Evolutionary conservation across 2,797 vertebrate genomes (phyloP).

Genomic region (Lagorchestes hirsutus): DNA sequence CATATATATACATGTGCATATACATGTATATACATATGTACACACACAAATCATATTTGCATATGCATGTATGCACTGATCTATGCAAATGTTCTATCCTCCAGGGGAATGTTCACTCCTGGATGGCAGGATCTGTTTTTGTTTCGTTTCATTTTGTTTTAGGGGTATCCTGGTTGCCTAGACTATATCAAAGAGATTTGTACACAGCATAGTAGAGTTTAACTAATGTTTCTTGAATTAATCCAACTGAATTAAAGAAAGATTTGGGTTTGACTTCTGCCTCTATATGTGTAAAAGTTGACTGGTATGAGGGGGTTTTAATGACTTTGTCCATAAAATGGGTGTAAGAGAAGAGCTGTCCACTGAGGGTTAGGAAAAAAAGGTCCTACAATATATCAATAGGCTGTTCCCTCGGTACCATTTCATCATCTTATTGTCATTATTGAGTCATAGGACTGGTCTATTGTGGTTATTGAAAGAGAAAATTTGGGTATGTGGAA

Average conservation of each 20-base stretch:
- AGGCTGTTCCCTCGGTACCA: background rate
- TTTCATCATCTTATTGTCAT: background rate
- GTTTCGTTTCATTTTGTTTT: background rate
- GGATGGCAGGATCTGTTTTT: background rate
- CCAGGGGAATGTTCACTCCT: background rate
- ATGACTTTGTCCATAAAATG: constrained; percentile 32
- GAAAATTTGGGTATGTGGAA: background rate
- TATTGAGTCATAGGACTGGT: background rate
- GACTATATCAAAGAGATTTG: background rate
- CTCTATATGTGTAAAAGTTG: constrained; percentile 2
- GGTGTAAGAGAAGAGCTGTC: background rate
- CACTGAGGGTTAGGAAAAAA: background rate
- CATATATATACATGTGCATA: fast-evolving
- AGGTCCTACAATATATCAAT: background rate
- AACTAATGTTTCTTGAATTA: background rate
- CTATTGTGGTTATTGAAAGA: background rate
- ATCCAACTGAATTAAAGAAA: background rate
- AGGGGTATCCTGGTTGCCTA: background rate
- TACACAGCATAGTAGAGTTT: background rate
- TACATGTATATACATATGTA: background rate
- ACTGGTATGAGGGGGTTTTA: background rate
- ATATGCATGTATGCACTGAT: background rate
- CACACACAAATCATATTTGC: background rate
- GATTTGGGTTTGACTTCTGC: background rate
- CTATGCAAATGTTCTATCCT: background rate